Conservation (phyloP, 2,113 vertebrate genomes). For the Lota lota region DNA sequence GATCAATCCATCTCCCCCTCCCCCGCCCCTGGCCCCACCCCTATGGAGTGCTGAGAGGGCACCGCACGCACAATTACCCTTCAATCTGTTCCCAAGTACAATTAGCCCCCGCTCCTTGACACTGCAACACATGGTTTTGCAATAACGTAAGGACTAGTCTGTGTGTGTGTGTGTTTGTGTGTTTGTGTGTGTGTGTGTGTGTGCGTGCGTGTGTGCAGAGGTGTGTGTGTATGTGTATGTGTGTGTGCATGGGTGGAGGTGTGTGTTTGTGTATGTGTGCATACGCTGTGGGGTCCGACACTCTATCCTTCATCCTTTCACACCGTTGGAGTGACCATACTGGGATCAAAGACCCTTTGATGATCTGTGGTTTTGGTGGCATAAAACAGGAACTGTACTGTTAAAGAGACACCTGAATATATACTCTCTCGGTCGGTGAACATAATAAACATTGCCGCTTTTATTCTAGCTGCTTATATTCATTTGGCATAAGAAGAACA, state of each 20-base stretch:
- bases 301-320: conserved; percentile 33
- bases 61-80: conserved; percentile 57
- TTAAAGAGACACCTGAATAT: too few relatives aligned
- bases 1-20: conserved; percentile 39
- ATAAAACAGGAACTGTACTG: too few relatives aligned
- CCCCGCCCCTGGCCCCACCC: not conserved
- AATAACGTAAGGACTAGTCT: conserved; percentile 49
- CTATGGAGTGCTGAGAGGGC: conserved; percentile 38
- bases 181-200: conserved; percentile 15
- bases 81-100: conserved; percentile 58
- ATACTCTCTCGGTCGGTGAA: too few relatives aligned
- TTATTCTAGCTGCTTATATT: too few relatives aligned
- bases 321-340: conserved; percentile 23
- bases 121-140: conserved; percentile 50
- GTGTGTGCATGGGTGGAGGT: conserved; percentile 14
- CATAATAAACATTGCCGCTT: too few relatives aligned
- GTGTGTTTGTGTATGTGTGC: not conserved
- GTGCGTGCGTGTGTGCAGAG: not conserved
- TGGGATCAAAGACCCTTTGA: conserved; percentile 60
- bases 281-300: conserved; percentile 30
- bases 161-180: conserved; percentile 12
- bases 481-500: too few relatives aligned
- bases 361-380: conserved; percentile 28
- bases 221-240: not conserved
- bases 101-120: conserved; percentile 43